Conservation (phyloP, 1,140 invertebrate genomes). For the Ptiloglossa arizonensis region DNA sequence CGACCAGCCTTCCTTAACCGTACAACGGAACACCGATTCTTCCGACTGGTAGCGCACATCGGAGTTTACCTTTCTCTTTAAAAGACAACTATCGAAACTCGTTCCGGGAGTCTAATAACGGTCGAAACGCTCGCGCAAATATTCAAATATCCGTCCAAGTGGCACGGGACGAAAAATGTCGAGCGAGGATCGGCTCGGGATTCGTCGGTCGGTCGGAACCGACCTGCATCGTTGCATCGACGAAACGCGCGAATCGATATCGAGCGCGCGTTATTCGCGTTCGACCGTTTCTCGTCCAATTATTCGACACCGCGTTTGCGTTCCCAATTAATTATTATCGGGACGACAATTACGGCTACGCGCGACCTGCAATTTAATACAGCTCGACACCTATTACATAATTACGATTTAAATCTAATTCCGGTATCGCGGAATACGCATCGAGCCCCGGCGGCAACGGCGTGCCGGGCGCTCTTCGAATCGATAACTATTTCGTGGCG, state of each 20-base stretch:
- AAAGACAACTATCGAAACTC: no score
- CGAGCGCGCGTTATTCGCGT: neutral
- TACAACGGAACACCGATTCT: no score
- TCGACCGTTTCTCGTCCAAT: neutral
- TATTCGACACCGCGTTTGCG: neutral
- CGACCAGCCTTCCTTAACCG: no score
- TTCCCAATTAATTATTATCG: slow-evolving; percentile 25
- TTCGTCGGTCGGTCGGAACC: no score
- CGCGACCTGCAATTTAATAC: slow-evolving; percentile 29
- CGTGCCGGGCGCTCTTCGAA: neutral
- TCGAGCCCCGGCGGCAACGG: no score
- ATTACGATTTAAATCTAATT: slow-evolving; percentile 44
- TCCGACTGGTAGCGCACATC: no score
- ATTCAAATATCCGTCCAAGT: no score
- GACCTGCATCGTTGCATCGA: neutral
- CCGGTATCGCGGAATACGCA: neutral
- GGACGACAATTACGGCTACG: slow-evolving; percentile 19
- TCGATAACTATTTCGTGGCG: neutral
- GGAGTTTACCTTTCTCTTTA: no score
- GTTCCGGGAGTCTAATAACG: no score
- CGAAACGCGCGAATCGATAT: neutral
- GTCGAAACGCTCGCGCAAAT: no score
- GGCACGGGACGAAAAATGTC: no score
- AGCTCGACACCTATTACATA: slow-evolving; percentile 22
- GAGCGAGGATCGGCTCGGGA: no score